A percentile compares a stretch with the other conserved stretches of the same genome.
phyloP scores from a whole-genome alignment of 2,888 invertebrate species.

The Proisotoma minuta region DNA sequence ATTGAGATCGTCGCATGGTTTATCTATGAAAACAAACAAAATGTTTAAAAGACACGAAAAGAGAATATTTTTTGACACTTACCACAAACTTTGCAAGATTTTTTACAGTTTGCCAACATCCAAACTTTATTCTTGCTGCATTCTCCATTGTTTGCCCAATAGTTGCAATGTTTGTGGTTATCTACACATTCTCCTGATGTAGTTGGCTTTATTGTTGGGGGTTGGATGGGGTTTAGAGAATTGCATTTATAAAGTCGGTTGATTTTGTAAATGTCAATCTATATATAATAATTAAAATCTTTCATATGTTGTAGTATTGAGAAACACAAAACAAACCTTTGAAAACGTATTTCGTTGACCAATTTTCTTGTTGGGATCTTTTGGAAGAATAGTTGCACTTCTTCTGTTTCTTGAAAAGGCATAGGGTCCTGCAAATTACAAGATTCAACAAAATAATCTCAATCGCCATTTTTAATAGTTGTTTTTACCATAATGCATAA shows the following conservation, averaged over 20 bases:
- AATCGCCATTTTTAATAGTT: too few relatives aligned
- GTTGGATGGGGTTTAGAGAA: background rate
- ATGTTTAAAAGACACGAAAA: background rate
- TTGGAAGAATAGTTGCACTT: constrained; percentile 50
- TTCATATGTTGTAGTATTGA: background rate
- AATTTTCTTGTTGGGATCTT: constrained; percentile 46
- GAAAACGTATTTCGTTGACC: constrained; percentile 51
- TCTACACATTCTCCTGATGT: constrained; percentile 38
- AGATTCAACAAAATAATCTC: too few relatives aligned
- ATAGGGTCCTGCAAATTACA: too few relatives aligned
- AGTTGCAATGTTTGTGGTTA: constrained; percentile 45
- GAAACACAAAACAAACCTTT: constrained; percentile 33
- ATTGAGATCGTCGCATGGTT: constrained; percentile 42
- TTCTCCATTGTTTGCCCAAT: constrained; percentile 49
- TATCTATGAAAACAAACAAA: constrained; percentile 23
- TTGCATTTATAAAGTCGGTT: constrained; percentile 49
- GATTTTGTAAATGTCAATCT: constrained; percentile 48
- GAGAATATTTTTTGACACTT: constrained; percentile 14
- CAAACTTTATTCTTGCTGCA: constrained; percentile 49
- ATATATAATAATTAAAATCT: constrained; percentile 8
- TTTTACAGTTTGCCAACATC: constrained; percentile 49
- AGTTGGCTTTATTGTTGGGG: constrained; percentile 13
- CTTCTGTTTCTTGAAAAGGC: constrained; percentile 50
- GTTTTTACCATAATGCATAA: constrained; percentile 54
- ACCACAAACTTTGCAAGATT: constrained; percentile 49